Evolutionary conservation across 2,113 vertebrate genomes (phyloP).

Genomic region (Ophthalmolycus amberensis): DNA sequence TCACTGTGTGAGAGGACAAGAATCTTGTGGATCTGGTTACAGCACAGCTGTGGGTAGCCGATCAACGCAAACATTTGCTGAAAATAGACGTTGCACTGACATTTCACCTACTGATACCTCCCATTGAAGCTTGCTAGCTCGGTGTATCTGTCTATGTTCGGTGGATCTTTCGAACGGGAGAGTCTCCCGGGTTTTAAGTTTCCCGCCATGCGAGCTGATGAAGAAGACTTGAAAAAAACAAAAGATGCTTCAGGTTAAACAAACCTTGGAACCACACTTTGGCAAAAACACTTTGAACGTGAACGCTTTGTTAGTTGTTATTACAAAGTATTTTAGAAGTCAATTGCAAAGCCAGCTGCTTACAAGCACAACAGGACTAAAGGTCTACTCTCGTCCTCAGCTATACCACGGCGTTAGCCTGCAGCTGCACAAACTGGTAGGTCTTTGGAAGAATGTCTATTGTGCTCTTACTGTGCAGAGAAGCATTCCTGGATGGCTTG

Average conservation of each 20-base stretch:
- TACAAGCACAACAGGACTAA: constrained; percentile 53
- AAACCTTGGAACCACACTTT: constrained; percentile 38
- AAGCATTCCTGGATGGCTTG: constrained; percentile 36
- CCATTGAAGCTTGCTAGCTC: constrained; percentile 56
- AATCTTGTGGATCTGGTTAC: constrained; percentile 37
- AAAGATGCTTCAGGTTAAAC: constrained; percentile 37
- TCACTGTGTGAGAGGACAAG: constrained; percentile 58
- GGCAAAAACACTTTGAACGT: constrained; percentile 59
- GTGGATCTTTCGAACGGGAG: constrained; percentile 18
- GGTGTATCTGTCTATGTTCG: constrained; percentile 22
- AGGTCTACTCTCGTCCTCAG: constrained; percentile 13
- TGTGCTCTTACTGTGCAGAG: constrained; percentile 27
- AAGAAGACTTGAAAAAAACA: constrained; percentile 49
- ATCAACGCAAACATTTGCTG: constrained; percentile 40
- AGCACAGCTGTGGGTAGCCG: constrained; percentile 40
- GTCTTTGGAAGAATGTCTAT: constrained; percentile 30
- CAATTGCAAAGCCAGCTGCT: constrained; percentile 47
- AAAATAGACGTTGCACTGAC: constrained; percentile 60
- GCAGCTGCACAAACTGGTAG: constrained; percentile 17
- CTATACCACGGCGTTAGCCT: constrained; percentile 15
- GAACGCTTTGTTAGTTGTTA: constrained; percentile 47
- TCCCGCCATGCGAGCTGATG: constrained; percentile 28
- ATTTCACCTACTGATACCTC: constrained; percentile 58
- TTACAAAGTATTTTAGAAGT: constrained; percentile 19
- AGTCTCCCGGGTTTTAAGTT: constrained; percentile 2